Base-by-base conservation (phyloP, 1,140 invertebrate genomes). In the Sarcophaga bullata region DNA sequence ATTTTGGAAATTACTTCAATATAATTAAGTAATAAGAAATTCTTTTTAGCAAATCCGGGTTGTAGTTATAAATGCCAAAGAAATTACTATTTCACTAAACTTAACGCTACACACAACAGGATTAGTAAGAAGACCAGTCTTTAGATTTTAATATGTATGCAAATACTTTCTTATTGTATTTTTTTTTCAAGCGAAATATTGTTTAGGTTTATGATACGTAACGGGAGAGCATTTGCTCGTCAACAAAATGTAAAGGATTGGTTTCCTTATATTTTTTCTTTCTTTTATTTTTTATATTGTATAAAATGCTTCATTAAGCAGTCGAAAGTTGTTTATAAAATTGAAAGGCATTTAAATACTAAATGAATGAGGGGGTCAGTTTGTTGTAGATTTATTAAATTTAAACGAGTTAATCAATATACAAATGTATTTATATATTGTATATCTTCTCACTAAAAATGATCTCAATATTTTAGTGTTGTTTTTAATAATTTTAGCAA, bases 221-320 rank as follows among this genome's bases (percentile, higher is more conserved):
- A 78, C 75, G 50, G 50, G 75, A 78, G 75, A 78, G 75, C 75
- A 78, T 52, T 78, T 78, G 48, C 75, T 78, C 75, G 75, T 78
- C 75, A 78, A 78, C n/a, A 50, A 78, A 78, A 52, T 52, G 10
- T 52, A 78, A 78, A 78, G 75, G 75, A 78, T 78, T 49, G 15
- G 4, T 73, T 75, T 46, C 37, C 73, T 49, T 50, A 25, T 78
- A 50, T 48, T 68, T 68, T 68, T 75, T 37, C 48, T 50, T 49
- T 76, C 11, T 9, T 7, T 76, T 49, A 78, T 68, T 68, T 68
- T 19, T 68, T 68, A 9, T n/a, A 15, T 62, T 62, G 17, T 50
- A 78, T 11, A 78, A 52, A 78, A 78, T 78, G 75, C 75, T 78
- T 78, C 75, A 78, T 78, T 78, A 78, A 48, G 75, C 75, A 78